Evolutionary conservation across 2,888 invertebrate genomes (phyloP), one percentile per base, ranked within the genome.

Genomic region (Ophion slaviceki): DNA sequence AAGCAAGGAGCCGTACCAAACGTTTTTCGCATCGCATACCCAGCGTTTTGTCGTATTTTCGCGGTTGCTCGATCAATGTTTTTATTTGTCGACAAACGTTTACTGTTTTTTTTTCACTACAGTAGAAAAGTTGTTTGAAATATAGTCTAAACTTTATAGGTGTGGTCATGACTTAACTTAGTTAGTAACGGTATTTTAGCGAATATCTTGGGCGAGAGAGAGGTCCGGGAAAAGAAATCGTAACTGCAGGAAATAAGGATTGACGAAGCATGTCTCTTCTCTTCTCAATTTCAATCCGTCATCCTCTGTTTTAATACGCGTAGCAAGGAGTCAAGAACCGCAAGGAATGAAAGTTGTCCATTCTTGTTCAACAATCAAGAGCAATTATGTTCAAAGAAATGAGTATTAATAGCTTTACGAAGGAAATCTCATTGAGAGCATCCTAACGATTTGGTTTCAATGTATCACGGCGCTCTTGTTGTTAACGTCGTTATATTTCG

Each of bases 81-180:
- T 77, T 71, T 64, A 71, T 75, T 72, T 17, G 45, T 80, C 57
- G 36, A 40, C 8, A 47, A 47, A 61, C 36, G 59, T 62, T 62
- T 28, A 32, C 45, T 17, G 24, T 64, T 32, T 32, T 62, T 53
- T 59, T 81, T 79, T 71, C 71, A 80, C 71, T 67, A 57, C 77
- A 36, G 77, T 80, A 86, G 77, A 82, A 72, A 77, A 47, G 72
- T 53, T 80, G 72, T 77, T 75, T 79, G 66, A 76, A 75, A 77
- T 82, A 70, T 80, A 80, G 67, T 77, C 68, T 77, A 77, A 86
- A 80, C 68, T 28, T 77, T 45, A 76, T 83, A 86, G 85, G 77
- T 86, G 85, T 86, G 82, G 85, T 86, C 67, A 71, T 61, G 77
- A 85, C 82, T 86, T 62, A 86, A 82, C 72, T 62, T 86, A 85